phyloP scores from a whole-genome alignment of 2,797 vertebrate genomes.

The Helostoma temminkii region DNA sequence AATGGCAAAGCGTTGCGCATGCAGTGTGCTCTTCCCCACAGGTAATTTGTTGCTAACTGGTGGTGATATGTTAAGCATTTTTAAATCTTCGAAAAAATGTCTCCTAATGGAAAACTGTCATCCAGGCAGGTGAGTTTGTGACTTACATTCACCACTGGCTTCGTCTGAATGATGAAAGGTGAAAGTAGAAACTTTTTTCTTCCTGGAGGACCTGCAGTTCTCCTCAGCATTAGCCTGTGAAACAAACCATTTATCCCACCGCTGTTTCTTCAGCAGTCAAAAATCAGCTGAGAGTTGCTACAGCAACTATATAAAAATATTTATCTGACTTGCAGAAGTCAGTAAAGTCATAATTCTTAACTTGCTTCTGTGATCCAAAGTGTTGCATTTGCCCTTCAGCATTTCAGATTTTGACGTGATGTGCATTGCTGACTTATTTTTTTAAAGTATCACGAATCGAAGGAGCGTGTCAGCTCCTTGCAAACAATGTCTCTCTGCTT shows the following conservation, averaged over 20 bases:
- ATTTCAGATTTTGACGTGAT: conserved; percentile 43
- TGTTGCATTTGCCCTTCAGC: conserved; percentile 60
- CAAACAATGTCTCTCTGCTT: conserved; percentile 48
- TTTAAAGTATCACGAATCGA: not conserved
- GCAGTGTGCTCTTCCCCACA: conserved; percentile 17
- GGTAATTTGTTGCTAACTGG: conserved; percentile 37
- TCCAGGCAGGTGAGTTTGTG: conserved; percentile 37
- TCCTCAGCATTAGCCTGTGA: conserved; percentile 24
- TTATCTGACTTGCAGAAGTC: conserved; percentile 40
- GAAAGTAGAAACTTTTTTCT: conserved; percentile 48
- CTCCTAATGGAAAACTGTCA: conserved; percentile 50
- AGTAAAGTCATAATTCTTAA: conserved; percentile 40
- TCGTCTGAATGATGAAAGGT: conserved; percentile 45
- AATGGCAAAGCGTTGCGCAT: conserved; percentile 12
- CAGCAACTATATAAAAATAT: conserved; percentile 41
- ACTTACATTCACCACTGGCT: conserved; percentile 13
- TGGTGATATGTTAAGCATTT: conserved; percentile 45
- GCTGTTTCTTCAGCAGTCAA: conserved; percentile 28
- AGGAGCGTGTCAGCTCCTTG: conserved; percentile 55
- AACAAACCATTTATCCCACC: conserved; percentile 31
- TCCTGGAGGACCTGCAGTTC: conserved; percentile 32
- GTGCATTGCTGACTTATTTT: conserved; percentile 34
- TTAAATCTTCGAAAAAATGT: conserved; percentile 32
- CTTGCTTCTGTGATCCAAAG: conserved; percentile 45
- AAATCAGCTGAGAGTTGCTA: conserved; percentile 30